phyloP scores from a whole-genome alignment of 1,140 invertebrate genomes.

The Solen grandis region DNA sequence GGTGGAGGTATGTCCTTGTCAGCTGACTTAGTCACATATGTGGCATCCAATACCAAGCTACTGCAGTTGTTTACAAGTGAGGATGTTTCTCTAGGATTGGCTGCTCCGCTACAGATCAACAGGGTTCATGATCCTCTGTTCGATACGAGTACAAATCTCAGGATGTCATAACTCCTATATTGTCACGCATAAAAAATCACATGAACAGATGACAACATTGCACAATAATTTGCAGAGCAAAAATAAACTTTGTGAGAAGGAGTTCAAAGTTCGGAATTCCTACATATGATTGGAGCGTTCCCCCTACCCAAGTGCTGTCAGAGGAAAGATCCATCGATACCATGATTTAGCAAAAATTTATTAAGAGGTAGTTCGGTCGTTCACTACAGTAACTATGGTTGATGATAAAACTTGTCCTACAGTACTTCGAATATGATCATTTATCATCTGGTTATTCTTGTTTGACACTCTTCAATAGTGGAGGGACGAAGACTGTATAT shows the following conservation, averaged over 20 bases:
- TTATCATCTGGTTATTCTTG: too few species aligned
- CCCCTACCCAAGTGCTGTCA: conserved; percentile 91
- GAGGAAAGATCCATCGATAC: conserved; percentile 80
- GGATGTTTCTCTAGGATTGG: conserved; percentile 97
- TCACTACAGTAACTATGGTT: too few species aligned
- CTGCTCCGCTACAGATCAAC: conserved; percentile 92
- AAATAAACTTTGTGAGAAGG: conserved; percentile 85
- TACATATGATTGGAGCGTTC: conserved; percentile 93
- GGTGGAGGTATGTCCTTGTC: conserved; percentile 97
- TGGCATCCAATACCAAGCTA: conserved; percentile 86
- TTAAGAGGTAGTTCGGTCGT: too few species aligned
- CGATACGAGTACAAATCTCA: conserved; percentile 93
- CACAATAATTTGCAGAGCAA: conserved; percentile 85
- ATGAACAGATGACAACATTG: conserved; percentile 87
- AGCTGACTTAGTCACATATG: conserved; percentile 88
- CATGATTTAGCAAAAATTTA: too few species aligned
- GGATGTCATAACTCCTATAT: conserved; percentile 94
- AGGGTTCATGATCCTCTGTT: conserved; percentile 95
- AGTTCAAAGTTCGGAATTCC: conserved; percentile 84
- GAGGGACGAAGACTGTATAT: too few species aligned
- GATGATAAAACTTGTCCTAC: too few species aligned
- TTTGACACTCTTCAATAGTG: too few species aligned
- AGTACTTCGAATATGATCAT: too few species aligned
- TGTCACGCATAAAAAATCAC: conserved; percentile 92
- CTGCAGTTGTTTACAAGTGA: conserved; percentile 91